phyloP scores from a whole-genome alignment of 2,888 invertebrate species.

The Drosophila mulleri region DNA sequence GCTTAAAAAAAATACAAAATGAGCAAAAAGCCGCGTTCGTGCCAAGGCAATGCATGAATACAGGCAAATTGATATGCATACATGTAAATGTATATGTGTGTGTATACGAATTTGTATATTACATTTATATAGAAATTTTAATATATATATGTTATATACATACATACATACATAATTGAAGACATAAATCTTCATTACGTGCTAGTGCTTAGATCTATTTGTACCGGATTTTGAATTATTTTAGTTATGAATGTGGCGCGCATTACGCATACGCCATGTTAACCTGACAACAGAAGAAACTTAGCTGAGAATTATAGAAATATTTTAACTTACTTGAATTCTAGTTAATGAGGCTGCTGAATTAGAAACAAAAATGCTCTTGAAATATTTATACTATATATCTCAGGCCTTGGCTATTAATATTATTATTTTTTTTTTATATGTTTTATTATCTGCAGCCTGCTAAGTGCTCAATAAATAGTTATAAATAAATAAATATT shows the following conservation, averaged over 20 bases:
- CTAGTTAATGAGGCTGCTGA: neutral
- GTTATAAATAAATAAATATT: too few relatives aligned
- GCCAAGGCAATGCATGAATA: slow-evolving; percentile 10
- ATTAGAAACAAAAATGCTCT: too few relatives aligned
- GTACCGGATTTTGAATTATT: slow-evolving; percentile 32
- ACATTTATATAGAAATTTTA: too few relatives aligned
- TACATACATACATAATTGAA: neutral
- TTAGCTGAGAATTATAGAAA: neutral
- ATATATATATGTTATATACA: too few relatives aligned
- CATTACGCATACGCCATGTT: slow-evolving; percentile 56
- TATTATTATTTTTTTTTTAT: too few relatives aligned
- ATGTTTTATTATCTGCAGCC: too few relatives aligned
- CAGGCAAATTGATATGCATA: neutral
- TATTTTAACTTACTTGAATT: neutral
- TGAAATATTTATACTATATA: too few relatives aligned
- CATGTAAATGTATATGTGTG: neutral
- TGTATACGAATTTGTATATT: too few relatives aligned
- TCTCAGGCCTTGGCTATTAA: too few relatives aligned
- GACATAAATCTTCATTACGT: slow-evolving; percentile 66
- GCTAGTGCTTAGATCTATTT: slow-evolving; percentile 53
- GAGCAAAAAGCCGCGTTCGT: slow-evolving; percentile 23
- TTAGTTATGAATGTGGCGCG: slow-evolving; percentile 47
- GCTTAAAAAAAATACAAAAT: slow-evolving; percentile 14
- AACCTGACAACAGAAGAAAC: slow-evolving; percentile 22
- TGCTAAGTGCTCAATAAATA: too few relatives aligned